Conservation (phyloP, 2,797 vertebrate species). For the Heliangelus exortis region DNA sequence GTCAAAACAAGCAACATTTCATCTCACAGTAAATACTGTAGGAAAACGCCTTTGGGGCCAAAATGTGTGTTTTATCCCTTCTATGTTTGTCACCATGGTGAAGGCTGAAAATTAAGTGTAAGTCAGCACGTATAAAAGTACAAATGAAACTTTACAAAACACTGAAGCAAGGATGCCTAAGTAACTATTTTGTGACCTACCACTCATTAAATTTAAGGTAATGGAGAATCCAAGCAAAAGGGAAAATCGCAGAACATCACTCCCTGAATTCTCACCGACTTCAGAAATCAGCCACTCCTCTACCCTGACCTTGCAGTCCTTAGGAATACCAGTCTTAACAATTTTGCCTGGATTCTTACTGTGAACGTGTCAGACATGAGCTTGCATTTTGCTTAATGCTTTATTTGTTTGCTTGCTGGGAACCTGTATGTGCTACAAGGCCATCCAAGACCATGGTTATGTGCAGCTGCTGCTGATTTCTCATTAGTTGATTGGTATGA, state of each 20-base stretch:
- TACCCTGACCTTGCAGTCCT: not conserved
- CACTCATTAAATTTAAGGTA: not conserved
- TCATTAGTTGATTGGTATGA: not conserved
- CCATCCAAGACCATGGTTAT: not conserved
- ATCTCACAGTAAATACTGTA: not conserved
- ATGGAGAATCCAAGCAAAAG: not conserved
- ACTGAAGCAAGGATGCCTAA: not conserved
- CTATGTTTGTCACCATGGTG: fast-evolving
- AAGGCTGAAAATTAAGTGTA: not conserved
- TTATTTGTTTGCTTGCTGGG: not conserved
- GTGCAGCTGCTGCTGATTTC: not conserved
- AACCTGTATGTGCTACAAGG: not conserved
- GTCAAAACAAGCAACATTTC: not conserved
- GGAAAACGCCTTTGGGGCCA: not conserved
- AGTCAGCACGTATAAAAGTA: not conserved
- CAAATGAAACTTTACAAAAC: not conserved
- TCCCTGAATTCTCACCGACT: not conserved
- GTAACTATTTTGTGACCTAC: not conserved
- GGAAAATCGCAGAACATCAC: not conserved
- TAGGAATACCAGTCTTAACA: not conserved
- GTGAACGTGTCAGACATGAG: not conserved
- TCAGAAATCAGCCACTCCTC: not conserved
- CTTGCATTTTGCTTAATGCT: not conserved
- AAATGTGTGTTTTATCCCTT: not conserved
- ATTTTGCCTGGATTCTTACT: not conserved